phyloP scores from a whole-genome alignment of 2,113 vertebrate genomes.

The Ailurus styani region DNA sequence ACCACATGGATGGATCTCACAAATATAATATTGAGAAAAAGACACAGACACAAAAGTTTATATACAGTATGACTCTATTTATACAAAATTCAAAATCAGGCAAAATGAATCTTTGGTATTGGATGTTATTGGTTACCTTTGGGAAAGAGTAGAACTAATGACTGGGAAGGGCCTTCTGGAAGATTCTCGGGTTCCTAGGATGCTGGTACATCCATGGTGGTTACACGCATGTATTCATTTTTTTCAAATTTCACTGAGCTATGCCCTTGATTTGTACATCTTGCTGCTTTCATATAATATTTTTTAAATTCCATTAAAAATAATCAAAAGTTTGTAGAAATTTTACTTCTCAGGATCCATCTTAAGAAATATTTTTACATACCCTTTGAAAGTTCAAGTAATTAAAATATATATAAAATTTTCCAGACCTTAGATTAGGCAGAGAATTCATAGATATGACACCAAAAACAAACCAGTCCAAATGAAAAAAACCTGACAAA shows the following conservation, averaged over 20 bases:
- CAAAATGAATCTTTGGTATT: not conserved
- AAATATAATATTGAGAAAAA: not conserved
- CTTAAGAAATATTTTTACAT: conserved; percentile 2
- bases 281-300: not conserved
- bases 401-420: not conserved
- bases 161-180: not conserved
- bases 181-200: not conserved
- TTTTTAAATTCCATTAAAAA: not conserved
- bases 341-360: not conserved
- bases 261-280: not conserved
- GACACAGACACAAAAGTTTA: not conserved
- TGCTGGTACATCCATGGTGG: not conserved
- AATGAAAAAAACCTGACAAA: not conserved
- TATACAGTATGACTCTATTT: not conserved
- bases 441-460: not conserved
- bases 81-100: not conserved
- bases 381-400: not conserved
- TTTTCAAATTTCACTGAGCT: not conserved
- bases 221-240: not conserved
- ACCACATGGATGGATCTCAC: not conserved
- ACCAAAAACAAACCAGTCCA: not conserved
- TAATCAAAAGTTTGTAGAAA: not conserved
- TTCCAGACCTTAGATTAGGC: not conserved
- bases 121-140: not conserved
- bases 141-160: not conserved